Conservation (phyloP, 2,888 invertebrate species). For the Drosophila merina region DNA sequence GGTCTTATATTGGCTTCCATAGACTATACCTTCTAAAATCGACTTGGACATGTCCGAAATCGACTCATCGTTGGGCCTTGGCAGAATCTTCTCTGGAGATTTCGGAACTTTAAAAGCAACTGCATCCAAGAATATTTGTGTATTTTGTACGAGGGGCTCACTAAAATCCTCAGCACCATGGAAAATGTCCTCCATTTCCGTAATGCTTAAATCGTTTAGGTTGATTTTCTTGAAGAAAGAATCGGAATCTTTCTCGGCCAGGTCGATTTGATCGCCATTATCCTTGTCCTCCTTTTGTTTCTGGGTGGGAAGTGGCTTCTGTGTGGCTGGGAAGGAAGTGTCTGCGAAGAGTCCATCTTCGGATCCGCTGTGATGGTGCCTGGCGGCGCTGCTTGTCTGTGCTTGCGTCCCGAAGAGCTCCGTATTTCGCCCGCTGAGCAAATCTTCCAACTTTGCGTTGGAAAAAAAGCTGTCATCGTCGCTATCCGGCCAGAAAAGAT, state of each 20-base stretch:
- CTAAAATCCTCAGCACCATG: conserved; percentile 43
- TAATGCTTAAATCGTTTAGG: conserved; percentile 50
- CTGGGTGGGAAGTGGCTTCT: not conserved
- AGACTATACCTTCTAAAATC: conserved; percentile 55
- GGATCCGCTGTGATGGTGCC: conserved; percentile 37
- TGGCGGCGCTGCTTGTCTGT: conserved; percentile 15
- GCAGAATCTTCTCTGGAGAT: conserved; percentile 23
- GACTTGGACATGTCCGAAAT: conserved; percentile 40
- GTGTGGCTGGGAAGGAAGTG: conserved; percentile 49
- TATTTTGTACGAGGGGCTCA: conserved; percentile 72
- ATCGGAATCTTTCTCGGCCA: conserved; percentile 43
- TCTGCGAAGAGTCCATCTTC: conserved; percentile 76
- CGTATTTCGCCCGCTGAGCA: conserved; percentile 36
- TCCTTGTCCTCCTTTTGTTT: not conserved
- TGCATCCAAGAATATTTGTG: conserved; percentile 82
- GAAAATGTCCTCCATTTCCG: conserved; percentile 67
- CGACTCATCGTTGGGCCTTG: not conserved
- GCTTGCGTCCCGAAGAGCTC: conserved; percentile 37
- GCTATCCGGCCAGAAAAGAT: conserved; percentile 69
- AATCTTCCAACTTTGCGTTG: conserved; percentile 67
- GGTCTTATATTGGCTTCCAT: conserved; percentile 81
- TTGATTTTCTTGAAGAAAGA: conserved; percentile 70
- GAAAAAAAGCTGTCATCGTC: conserved; percentile 80
- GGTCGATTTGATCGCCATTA: conserved; percentile 10
- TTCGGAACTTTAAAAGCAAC: conserved; percentile 74